Evolutionary conservation across 2,113 vertebrate species (phyloP).

Genomic region (Redunca redunca): DNA sequence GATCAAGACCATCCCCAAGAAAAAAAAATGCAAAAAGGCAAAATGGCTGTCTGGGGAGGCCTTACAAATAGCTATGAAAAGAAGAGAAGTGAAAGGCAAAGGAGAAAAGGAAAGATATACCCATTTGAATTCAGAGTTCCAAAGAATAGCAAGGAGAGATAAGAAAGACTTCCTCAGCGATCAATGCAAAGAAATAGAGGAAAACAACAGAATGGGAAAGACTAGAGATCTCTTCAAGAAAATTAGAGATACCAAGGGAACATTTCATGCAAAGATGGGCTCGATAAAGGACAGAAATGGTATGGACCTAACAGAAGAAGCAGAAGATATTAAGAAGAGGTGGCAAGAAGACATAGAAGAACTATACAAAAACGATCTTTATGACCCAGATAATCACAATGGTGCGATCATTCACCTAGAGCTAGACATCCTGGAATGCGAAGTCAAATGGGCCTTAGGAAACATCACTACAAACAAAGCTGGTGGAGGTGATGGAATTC

Average conservation of each 20-base stretch:
- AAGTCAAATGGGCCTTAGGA: background rate
- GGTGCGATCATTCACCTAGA: background rate
- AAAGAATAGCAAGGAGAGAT: background rate
- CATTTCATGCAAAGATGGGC: background rate
- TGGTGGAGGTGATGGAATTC: background rate
- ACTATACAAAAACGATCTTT: background rate
- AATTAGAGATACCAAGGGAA: background rate
- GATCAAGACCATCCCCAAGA: background rate
- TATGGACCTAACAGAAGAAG: background rate
- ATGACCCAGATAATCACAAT: rapidly evolving
- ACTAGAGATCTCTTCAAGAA: background rate
- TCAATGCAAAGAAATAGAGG: background rate
- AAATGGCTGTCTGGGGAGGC: background rate
- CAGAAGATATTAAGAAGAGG: background rate
- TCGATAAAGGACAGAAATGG: background rate
- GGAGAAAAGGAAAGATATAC: background rate
- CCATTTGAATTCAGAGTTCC: background rate
- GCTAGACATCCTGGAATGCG: background rate
- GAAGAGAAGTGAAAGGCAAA: background rate
- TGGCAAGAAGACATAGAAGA: background rate
- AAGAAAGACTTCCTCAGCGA: background rate
- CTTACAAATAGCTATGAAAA: background rate
- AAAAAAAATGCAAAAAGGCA: background rate
- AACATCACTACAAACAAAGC: background rate
- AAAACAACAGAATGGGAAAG: background rate